phyloP scores from a whole-genome alignment of 2,797 vertebrate genomes.

The Gymnocypris eckloni region DNA sequence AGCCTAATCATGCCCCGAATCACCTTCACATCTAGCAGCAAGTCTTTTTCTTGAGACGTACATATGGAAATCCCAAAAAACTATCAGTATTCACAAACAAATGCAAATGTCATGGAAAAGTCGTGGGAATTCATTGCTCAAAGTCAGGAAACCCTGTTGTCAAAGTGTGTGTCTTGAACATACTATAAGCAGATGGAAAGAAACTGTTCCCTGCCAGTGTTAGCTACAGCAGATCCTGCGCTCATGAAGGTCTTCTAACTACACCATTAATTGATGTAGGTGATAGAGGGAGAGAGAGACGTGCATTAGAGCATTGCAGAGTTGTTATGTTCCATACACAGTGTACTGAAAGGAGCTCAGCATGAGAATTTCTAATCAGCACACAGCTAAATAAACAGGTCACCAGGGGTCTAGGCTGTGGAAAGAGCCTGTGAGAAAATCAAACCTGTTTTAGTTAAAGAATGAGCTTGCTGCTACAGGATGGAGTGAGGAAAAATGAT shows the following conservation, averaged over 20 bases:
- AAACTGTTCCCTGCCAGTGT: slow-evolving; percentile 61
- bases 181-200: background rate
- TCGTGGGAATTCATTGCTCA: background rate
- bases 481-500: background rate
- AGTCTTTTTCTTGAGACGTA: background rate
- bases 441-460: slow-evolving; percentile 76
- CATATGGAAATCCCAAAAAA: background rate
- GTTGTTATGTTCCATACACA: slow-evolving; percentile 76
- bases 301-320: slow-evolving; percentile 63
- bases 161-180: background rate
- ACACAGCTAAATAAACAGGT: slow-evolving; percentile 85
- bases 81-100: background rate
- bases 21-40: background rate
- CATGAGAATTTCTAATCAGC: slow-evolving; percentile 85
- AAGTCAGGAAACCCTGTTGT: background rate
- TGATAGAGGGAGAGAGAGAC: slow-evolving; percentile 53
- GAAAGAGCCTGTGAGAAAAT: slow-evolving; percentile 79
- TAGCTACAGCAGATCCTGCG: slow-evolving; percentile 65
- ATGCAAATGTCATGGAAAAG: background rate
- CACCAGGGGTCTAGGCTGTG: slow-evolving; percentile 66
- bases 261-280: slow-evolving; percentile 66
- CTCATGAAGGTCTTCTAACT: slow-evolving; percentile 75
- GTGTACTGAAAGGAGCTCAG: slow-evolving; percentile 72
- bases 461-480: slow-evolving; percentile 66
- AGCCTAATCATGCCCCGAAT: background rate